Conservation (phyloP, 2,888 invertebrate species). For the Drosophila hawaiiensis region DNA sequence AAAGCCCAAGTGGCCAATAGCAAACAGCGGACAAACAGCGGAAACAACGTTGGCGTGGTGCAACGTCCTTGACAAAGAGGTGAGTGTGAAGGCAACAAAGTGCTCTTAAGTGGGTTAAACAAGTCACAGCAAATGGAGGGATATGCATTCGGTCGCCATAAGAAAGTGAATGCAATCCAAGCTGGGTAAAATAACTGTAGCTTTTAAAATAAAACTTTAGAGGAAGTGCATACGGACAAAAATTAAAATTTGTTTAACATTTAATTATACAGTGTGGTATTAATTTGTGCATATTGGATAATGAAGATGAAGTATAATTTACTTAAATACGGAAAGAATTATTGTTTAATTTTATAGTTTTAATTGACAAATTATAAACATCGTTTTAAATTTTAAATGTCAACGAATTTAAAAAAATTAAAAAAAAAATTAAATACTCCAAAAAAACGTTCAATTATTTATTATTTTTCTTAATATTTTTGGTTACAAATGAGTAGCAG, state of each 20-base stretch:
- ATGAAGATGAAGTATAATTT: neutral
- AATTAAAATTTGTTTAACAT: neutral
- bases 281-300: neutral
- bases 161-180: constrained; percentile 32
- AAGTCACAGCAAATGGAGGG: constrained; percentile 26
- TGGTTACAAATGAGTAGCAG: neutral
- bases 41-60: constrained; percentile 48
- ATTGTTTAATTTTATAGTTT: neutral
- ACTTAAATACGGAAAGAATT: neutral
- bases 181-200: neutral
- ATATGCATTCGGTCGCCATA: neutral
- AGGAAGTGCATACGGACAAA: neutral
- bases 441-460: neutral
- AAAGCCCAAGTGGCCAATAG: constrained; percentile 49
- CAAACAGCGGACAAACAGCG: constrained; percentile 24
- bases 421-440: neutral
- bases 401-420: neutral
- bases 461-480: neutral
- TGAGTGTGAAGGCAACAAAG: constrained; percentile 68
- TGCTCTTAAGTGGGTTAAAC: constrained; percentile 48
- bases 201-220: neutral
- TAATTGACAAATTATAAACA: neutral
- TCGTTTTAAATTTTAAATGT: neutral
- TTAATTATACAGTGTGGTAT: too few relatives aligned
- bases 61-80: constrained; percentile 75